Base-by-base conservation (phyloP, 2,888 invertebrate genomes). In the Ectemnius continuus region DNA sequence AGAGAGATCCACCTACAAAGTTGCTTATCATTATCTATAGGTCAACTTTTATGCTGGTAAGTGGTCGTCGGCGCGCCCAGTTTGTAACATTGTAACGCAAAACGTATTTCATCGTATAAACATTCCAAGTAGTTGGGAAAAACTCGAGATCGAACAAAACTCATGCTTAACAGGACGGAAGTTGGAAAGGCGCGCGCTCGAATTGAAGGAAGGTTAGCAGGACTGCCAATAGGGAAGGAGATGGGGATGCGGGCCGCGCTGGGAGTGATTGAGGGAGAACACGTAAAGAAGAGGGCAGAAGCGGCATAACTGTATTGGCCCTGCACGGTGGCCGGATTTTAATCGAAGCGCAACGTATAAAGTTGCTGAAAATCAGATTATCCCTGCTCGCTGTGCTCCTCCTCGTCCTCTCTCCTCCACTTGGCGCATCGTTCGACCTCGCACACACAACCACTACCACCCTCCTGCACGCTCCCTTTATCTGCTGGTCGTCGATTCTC, bases 311-410 rank as follows among this genome's bases (percentile, higher is more conserved):
- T 87, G 84, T 87, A 87, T 87, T 86, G 87, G 85, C 80, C 83
- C 84, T 85, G 84, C 83, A 87, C 87, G 84, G 84, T 86, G 83
- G 86, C 86, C 85, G 88, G 85, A 87, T 89, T 87, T 89, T 89
- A 88, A 89, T 88, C 87, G 88, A 88, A 88, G 86, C 86, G 88
- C 87, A 85, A 87, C 85, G 87, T 89, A 89, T 88, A 88, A 89
- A 90, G 87, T 89, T 89, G 87, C 88, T 86, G 88, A 88, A 89
- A 89, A 89, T 89, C 87, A 87, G 87, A 89, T 89, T 89, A 89
- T 86, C 85, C 83, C 83, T 83, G 76, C 78, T 78, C 83, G 75
- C 73, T 75, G 73, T 73, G 80, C 70, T 75, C 70, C 78, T 75
- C 75, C 57, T 73, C 70, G 75, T 71, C 70, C 70, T 78, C 73